phyloP scores from a whole-genome alignment of 2,888 invertebrate species.

The Polydesmus complanatus region DNA sequence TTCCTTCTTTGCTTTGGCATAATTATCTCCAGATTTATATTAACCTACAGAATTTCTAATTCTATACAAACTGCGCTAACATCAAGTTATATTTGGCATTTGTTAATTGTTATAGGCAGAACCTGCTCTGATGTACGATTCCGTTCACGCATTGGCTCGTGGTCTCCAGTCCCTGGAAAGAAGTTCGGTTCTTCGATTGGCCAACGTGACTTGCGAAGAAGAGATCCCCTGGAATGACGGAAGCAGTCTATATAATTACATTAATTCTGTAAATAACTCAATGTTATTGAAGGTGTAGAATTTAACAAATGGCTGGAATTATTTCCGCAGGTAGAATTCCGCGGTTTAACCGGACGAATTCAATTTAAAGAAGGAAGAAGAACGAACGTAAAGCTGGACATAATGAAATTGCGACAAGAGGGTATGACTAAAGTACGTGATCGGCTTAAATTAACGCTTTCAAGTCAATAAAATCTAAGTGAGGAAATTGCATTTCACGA shows the following conservation, averaged over 20 bases:
- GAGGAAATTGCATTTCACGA: too few relatives aligned
- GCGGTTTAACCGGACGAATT: conserved; percentile 75
- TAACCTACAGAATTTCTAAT: too few relatives aligned
- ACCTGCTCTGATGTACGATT: conserved; percentile 71
- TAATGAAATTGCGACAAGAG: conserved; percentile 64
- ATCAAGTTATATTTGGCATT: too few relatives aligned
- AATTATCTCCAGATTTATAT: too few relatives aligned
- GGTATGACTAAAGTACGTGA: conserved; percentile 48
- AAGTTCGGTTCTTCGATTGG: conserved; percentile 50
- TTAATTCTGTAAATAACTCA: conserved; percentile 45
- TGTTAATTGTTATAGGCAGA: conserved; percentile 66
- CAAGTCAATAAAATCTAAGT: too few relatives aligned
- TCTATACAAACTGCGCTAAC: too few relatives aligned
- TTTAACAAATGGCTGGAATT: not conserved
- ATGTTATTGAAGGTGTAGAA: not conserved
- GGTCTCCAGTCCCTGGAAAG: conserved; percentile 58
- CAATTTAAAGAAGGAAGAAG: conserved; percentile 73
- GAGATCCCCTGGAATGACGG: conserved; percentile 69
- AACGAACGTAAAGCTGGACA: conserved; percentile 68
- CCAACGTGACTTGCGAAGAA: conserved; percentile 49
- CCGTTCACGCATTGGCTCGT: conserved; percentile 65
- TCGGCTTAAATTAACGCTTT: too few relatives aligned
- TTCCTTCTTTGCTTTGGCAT: not conserved
- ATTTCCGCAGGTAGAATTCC: conserved; percentile 52
- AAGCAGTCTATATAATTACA: conserved; percentile 55